phyloP scores from a whole-genome alignment of 2,888 invertebrate species.

The Poecilus cupreus region DNA sequence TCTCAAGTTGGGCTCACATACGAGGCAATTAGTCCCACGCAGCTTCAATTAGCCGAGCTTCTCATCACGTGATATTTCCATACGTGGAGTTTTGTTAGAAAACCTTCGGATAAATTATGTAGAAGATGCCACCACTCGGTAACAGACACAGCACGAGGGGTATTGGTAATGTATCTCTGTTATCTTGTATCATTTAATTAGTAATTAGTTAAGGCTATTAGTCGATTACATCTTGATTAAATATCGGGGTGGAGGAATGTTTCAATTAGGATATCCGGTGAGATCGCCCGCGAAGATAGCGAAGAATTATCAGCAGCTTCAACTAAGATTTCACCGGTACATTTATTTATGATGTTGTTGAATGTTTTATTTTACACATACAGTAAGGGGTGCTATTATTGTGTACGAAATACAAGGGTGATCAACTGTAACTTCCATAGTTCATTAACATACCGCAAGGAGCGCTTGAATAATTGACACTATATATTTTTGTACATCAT shows the following conservation, averaged over 20 bases:
- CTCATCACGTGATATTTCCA: not conserved
- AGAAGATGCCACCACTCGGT: not conserved
- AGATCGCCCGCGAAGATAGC: not conserved
- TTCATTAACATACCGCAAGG: no score
- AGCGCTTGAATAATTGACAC: no score
- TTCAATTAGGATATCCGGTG: constrained; percentile 45
- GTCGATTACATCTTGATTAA: constrained; percentile 59
- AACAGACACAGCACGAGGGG: not conserved
- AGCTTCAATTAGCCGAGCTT: not conserved
- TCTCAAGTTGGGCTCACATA: not conserved
- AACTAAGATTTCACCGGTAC: no score
- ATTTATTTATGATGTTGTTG: no score
- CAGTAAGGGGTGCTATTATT: no score
- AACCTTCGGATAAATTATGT: not conserved
- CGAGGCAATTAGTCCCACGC: not conserved
- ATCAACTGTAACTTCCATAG: no score
- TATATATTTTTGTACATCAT: no score
- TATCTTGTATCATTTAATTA: constrained; percentile 59
- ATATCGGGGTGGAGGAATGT: constrained; percentile 46
- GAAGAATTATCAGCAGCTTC: not conserved
- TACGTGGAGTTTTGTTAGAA: not conserved
- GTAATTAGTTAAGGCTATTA: constrained; percentile 59
- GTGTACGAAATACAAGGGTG: no score
- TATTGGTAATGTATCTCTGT: constrained; percentile 48
- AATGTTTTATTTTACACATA: no score